phyloP scores from a whole-genome alignment of 2,113 vertebrate species.

The Cygnus atratus region DNA sequence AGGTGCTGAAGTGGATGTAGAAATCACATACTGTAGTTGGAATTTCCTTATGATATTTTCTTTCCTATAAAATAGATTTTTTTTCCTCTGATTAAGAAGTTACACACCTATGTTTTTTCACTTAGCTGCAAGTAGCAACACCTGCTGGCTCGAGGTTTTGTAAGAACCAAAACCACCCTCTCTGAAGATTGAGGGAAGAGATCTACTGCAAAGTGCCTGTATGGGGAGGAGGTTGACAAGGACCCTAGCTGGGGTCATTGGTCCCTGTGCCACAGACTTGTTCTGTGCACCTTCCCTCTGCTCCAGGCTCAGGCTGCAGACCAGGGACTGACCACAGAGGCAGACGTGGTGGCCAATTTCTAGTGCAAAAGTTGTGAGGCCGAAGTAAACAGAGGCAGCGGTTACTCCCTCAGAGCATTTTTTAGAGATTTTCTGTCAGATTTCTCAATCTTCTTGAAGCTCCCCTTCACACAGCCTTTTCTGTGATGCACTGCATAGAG shows the following conservation, averaged over 20 bases:
- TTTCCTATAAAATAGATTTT: not conserved
- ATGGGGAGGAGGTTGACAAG: not conserved
- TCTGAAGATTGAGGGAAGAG: not conserved
- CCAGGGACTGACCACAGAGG: not conserved
- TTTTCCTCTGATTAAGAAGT: not conserved
- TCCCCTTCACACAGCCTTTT: not conserved
- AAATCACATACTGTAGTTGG: not conserved
- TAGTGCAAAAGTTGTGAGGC: not conserved
- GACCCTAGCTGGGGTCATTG: fast-evolving
- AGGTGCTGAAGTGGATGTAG: not conserved
- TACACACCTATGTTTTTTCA: not conserved
- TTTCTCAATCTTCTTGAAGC: not conserved
- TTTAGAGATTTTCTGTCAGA: not conserved
- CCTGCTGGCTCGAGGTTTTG: not conserved
- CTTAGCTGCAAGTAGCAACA: not conserved
- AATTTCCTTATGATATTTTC: not conserved
- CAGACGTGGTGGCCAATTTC: not conserved
- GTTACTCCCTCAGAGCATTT: not conserved
- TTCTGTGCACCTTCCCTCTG: not conserved
- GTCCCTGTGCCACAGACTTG: not conserved
- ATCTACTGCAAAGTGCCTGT: not conserved
- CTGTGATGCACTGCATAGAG: not conserved
- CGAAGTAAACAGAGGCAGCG: not conserved
- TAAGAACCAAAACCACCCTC: not conserved
- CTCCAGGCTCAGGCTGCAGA: not conserved